A percentile compares a stretch with the other conserved stretches of the same genome.
These are phyloP conservation scores for Vidua chalybeata DNA, from an alignment of 2,113 vertebrate species.

Conservation along the genomic window DNA sequence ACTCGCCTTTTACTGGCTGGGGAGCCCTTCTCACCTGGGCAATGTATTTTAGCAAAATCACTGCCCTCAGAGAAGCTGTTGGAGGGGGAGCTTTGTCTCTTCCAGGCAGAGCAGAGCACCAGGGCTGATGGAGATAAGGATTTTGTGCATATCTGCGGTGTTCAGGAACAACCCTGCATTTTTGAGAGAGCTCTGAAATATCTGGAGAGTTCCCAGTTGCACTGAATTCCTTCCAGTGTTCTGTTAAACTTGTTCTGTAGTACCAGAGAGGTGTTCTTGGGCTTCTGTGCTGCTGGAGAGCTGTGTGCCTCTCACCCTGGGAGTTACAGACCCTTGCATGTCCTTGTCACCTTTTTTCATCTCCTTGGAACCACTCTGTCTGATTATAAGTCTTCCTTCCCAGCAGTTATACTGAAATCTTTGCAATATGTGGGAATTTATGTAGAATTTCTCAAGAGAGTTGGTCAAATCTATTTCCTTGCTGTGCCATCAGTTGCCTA, in stretches of 20 bases:
- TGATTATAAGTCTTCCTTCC: neutral
- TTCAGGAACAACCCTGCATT: neutral
- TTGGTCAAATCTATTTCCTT: neutral
- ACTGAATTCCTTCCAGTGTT: neutral
- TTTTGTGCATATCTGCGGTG: neutral
- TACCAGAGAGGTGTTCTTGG: neutral
- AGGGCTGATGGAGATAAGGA: neutral
- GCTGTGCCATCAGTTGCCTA: neutral
- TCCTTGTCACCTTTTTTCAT: neutral
- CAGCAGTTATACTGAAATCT: neutral
- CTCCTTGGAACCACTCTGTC: neutral
- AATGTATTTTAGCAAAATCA: neutral
- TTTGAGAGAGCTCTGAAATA: neutral
- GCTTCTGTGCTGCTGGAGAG: neutral
- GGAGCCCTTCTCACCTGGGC: neutral
- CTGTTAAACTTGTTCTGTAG: accelerated
- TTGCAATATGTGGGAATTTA: neutral
- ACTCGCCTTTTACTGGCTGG: neutral
- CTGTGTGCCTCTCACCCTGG: neutral
- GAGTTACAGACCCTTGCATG: neutral
- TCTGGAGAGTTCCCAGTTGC: neutral
- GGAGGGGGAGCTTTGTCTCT: neutral
- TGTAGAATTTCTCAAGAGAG: neutral
- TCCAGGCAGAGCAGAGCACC: neutral
- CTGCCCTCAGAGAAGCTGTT: neutral